Base-by-base conservation (phyloP, 2,888 invertebrate species). In the Cataglyphis rosenhaueri region DNA sequence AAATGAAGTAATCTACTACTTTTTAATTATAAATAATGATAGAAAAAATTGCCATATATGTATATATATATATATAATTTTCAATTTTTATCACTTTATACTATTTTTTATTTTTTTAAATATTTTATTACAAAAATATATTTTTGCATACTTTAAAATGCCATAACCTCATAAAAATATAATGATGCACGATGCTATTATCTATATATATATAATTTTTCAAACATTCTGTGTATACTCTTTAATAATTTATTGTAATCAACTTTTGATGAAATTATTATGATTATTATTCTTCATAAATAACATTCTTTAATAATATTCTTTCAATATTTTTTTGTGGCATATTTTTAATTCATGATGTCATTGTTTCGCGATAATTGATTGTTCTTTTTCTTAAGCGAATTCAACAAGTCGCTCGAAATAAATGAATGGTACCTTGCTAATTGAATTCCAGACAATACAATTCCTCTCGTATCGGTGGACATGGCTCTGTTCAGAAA, bases 401-500 rank as follows among this genome's bases (percentile, higher is more conserved):
- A 44, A 41, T 32, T 25, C 12, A 9, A 21, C 10, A 10, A 35
- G 3, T 3, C 18, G 10, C 1, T 1, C 0, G 18, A 78, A 61
- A 55, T 57, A 66, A 74, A 61, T 32, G 4, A 73, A 41, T 55
- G 1, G 73, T 65, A 88, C 95, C 96, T 96, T 84, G 97, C 96
- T 83, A 97, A 95, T 93, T 96, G 95, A 2, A 96, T 96, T 92
- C 97, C 97, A 71, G 97, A 97, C 89, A 97, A 89, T 65, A 94
- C 89, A 81, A 92, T 84, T 74, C 93, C 94, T 79, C 93, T 91
- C n/a, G 85, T 85, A 62, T 92, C 91, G 64, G 88, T 92, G 82
- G 91, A 89, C 93, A 94, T 94, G 88, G 87, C 78, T 88, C 91
- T 91, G 73, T 84, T 87, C 59, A 92, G 83, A 81, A 90, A 88